These are phyloP conservation scores for Trinectes maculatus DNA, from an alignment of 2,113 vertebrate species.

Conservation along the genomic window DNA sequence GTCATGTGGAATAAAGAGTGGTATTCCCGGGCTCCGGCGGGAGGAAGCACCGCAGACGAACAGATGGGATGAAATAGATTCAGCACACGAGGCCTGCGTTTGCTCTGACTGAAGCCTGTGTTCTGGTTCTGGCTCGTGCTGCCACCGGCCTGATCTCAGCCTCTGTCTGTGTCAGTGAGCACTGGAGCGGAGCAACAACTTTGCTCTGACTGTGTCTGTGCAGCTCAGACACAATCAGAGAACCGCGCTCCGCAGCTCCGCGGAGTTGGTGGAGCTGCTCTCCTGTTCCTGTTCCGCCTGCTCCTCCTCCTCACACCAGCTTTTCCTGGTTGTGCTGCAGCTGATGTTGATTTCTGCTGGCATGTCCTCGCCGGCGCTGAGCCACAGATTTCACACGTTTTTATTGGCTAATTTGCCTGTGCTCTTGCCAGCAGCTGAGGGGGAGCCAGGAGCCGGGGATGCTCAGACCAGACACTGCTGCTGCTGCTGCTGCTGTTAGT, in stretches of 20 bases:
- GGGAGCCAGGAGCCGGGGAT: conserved; percentile 69
- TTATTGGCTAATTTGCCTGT: conserved; percentile 84
- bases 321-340: conserved; percentile 65
- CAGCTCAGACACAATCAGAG: conserved; percentile 48
- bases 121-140: conserved; percentile 59
- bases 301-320: conserved; percentile 57
- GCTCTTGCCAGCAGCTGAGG: conserved; percentile 78
- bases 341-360: conserved; percentile 85
- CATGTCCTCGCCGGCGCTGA: conserved; percentile 70
- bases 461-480: conserved; percentile 51
- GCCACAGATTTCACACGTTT: conserved; percentile 84
- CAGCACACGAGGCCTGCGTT: conserved; percentile 53
- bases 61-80: conserved; percentile 64
- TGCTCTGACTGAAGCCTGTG: conserved; percentile 67
- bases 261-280: conserved; percentile 55
- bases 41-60: conserved; percentile 38
- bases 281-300: conserved; percentile 47
- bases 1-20: conserved; percentile 73
- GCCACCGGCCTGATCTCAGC: conserved; percentile 54
- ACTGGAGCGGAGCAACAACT: conserved; percentile 49
- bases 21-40: conserved; percentile 55
- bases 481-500: conserved; percentile 32
- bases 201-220: conserved; percentile 45
- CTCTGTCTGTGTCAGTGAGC: conserved; percentile 46
- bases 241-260: conserved; percentile 25